phyloP scores from a whole-genome alignment of 2,113 vertebrate genomes.

The Pelecanus crispus region DNA sequence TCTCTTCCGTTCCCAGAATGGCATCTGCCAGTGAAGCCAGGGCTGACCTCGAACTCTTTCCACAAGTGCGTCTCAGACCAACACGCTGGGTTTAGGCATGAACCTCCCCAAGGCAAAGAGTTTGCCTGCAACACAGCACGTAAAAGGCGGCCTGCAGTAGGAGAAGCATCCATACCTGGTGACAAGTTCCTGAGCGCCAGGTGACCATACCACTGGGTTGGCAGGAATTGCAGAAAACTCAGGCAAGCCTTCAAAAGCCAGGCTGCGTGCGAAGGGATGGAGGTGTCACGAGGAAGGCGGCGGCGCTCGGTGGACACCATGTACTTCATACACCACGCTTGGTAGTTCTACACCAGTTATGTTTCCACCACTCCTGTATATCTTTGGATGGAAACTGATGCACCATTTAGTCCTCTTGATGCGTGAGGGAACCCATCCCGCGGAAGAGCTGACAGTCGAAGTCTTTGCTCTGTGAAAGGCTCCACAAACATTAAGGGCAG shows the following conservation, averaged over 20 bases:
- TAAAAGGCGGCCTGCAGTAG: not conserved
- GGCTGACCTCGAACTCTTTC: not conserved
- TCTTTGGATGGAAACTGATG: not conserved
- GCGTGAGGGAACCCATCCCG: not conserved
- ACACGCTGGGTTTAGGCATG: not conserved
- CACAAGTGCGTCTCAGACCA: not conserved
- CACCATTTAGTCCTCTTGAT: not conserved
- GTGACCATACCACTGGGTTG: not conserved
- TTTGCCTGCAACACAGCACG: fast-evolving
- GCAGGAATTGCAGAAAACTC: not conserved
- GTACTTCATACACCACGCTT: fast-evolving
- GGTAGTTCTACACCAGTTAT: not conserved
- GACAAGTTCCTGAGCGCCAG: not conserved
- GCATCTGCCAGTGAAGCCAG: slow-evolving; percentile 61
- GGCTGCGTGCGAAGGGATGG: not conserved
- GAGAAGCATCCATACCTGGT: not conserved
- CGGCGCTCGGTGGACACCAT: fast-evolving
- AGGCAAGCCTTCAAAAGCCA: not conserved
- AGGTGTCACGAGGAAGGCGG: not conserved
- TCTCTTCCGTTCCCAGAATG: slow-evolving; percentile 51
- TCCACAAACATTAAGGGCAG: not conserved
- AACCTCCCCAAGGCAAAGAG: not conserved
- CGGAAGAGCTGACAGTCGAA: not conserved
- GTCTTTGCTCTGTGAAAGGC: not conserved
- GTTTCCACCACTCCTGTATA: not conserved